Evolutionary conservation across 1,140 invertebrate species (phyloP).

Genomic region (Adoxophyes honmai): DNA sequence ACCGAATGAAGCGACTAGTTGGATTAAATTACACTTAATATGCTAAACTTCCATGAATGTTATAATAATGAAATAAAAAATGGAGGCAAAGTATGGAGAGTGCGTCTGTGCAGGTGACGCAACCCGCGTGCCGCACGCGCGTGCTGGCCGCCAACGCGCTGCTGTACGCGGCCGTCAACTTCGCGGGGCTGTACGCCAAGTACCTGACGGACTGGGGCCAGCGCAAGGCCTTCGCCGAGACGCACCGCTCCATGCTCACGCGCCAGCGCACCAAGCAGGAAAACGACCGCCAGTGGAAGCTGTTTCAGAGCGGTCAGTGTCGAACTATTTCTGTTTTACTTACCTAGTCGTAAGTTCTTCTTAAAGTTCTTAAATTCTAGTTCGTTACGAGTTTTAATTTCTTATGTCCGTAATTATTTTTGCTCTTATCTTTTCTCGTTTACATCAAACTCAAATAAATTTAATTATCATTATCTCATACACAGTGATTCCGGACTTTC

Average conservation of each 20-base stretch:
- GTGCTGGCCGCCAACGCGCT: slow-evolving; percentile 87
- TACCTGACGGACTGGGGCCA: slow-evolving; percentile 97
- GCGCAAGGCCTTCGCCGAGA: slow-evolving; percentile 96
- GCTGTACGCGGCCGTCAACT: slow-evolving; percentile 92
- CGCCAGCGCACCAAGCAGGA: slow-evolving; percentile 94
- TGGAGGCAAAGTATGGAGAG: too few relatives aligned
- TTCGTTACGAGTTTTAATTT: too few relatives aligned
- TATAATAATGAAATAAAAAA: too few relatives aligned
- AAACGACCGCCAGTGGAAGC: slow-evolving; percentile 95
- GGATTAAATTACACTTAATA: too few relatives aligned
- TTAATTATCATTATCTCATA: slow-evolving; percentile 16
- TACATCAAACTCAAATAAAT: too few relatives aligned
- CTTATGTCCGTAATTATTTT: too few relatives aligned
- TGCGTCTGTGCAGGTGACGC: too few relatives aligned
- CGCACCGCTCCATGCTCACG: slow-evolving; percentile 96
- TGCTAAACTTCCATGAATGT: too few relatives aligned
- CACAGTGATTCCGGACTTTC: slow-evolving; percentile 95
- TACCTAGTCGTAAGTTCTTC: too few relatives aligned
- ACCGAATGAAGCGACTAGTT: too few relatives aligned
- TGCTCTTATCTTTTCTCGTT: too few relatives aligned
- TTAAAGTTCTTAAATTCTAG: too few relatives aligned
- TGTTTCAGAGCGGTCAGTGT: slow-evolving; percentile 86
- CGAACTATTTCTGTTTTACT: background rate
- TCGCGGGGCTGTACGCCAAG: slow-evolving; percentile 97
- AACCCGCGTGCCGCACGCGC: slow-evolving; percentile 78